Evolutionary conservation across 2,113 vertebrate genomes (phyloP).

Genomic region (Pluvialis apricaria): DNA sequence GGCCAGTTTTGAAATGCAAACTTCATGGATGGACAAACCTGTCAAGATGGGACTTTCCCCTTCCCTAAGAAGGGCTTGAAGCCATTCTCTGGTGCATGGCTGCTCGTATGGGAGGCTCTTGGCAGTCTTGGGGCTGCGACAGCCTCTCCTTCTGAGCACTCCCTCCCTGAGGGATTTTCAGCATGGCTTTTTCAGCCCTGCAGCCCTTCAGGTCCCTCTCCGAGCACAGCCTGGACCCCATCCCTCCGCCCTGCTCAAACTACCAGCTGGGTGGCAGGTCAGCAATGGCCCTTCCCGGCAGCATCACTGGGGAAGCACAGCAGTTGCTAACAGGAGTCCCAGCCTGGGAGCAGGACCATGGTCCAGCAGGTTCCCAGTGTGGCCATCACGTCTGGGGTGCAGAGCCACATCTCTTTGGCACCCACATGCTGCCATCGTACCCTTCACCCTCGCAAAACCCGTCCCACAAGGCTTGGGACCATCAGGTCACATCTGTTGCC

Average conservation of each 20-base stretch:
- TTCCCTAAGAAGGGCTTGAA: neutral
- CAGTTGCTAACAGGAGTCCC: neutral
- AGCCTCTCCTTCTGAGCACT: neutral
- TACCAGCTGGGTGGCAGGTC: neutral
- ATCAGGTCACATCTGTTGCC: neutral
- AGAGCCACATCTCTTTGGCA: neutral
- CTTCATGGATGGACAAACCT: neutral
- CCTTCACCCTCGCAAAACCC: neutral
- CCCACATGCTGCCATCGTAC: neutral
- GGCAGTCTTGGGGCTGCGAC: neutral
- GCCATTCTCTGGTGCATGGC: neutral
- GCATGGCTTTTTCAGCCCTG: neutral
- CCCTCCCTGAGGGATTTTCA: neutral
- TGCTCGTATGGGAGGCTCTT: neutral
- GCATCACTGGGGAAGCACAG: fast-evolving
- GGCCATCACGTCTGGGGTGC: neutral
- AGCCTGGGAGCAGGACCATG: neutral
- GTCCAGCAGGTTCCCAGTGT: neutral
- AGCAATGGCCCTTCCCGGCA: neutral
- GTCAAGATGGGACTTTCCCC: neutral
- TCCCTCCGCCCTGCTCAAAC: neutral
- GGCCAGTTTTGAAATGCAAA: neutral
- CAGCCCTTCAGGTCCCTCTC: neutral
- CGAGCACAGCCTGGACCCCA: neutral
- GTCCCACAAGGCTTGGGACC: neutral